These are phyloP conservation scores for Caretta caretta DNA, from an alignment of 2,113 vertebrate genomes.

Conservation along the genomic window DNA sequence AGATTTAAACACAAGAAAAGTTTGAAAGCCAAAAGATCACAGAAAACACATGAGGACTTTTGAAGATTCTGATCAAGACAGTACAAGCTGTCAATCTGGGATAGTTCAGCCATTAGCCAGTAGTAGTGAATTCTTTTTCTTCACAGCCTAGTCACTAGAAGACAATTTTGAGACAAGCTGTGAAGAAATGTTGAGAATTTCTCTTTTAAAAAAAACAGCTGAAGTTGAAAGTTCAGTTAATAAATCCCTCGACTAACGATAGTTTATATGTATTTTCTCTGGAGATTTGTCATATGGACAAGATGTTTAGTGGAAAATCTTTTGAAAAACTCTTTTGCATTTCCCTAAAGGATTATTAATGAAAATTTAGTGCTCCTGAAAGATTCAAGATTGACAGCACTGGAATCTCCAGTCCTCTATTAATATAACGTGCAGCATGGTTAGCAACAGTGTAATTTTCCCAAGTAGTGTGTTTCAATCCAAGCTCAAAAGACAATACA, in stretches of 20 bases:
- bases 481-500: slow-evolving; percentile 12
- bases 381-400: slow-evolving; percentile 65
- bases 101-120: slow-evolving; percentile 15
- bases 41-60: not conserved
- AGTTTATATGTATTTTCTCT: slow-evolving; percentile 35
- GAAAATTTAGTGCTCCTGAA: slow-evolving; percentile 67
- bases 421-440: slow-evolving; percentile 55
- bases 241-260: slow-evolving; percentile 25
- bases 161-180: not conserved
- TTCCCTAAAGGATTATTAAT: slow-evolving; percentile 65
- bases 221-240: slow-evolving; percentile 48
- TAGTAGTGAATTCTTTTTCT: not conserved
- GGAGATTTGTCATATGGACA: slow-evolving; percentile 37
- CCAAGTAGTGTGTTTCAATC: slow-evolving; percentile 37
- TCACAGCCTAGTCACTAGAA: not conserved
- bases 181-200: not conserved
- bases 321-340: slow-evolving; percentile 48
- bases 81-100: not conserved
- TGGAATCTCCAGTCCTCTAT: slow-evolving; percentile 67
- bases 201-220: not conserved
- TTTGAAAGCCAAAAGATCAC: not conserved
- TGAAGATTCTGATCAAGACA: not conserved
- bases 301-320: slow-evolving; percentile 48
- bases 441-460: slow-evolving; percentile 48
- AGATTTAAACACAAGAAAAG: not conserved